A percentile compares a stretch with the other conserved stretches of the same genome.
phyloP scores from a whole-genome alignment of 2,113 vertebrate species.

The Romanogobio albipinnatus region DNA sequence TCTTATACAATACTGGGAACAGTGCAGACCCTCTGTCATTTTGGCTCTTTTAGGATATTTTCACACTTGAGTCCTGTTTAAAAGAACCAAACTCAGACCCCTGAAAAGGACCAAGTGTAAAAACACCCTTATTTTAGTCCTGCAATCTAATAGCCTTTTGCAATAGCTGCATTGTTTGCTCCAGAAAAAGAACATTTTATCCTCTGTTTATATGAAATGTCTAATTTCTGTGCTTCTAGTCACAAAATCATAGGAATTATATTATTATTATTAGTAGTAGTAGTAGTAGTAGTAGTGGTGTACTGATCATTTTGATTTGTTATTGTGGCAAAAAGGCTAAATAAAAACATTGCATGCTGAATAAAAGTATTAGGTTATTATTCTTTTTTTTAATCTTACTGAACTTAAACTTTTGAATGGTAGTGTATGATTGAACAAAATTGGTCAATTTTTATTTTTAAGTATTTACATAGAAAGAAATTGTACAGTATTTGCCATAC shows the following conservation, averaged over 20 bases:
- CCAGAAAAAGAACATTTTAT: not conserved
- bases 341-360: not conserved
- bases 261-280: not conserved
- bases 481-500: not conserved
- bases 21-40: not conserved
- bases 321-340: not conserved
- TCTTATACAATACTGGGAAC: conserved; percentile 32
- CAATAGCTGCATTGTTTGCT: not conserved
- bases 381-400: too few relatives aligned
- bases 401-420: not conserved
- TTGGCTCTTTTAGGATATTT: not conserved
- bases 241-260: not conserved
- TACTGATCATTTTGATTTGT: not conserved
- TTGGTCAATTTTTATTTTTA: not conserved
- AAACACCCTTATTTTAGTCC: not conserved
- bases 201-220: not conserved
- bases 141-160: not conserved
- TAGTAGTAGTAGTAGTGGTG: not conserved
- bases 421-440: not conserved
- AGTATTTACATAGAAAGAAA: not conserved
- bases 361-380: not conserved
- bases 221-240: not conserved
- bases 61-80: too few relatives aligned
- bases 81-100: too few relatives aligned
- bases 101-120: too few relatives aligned